These are phyloP conservation scores for Nasonia oneida DNA, from an alignment of 2,888 invertebrate genomes.

Conservation along the genomic window DNA sequence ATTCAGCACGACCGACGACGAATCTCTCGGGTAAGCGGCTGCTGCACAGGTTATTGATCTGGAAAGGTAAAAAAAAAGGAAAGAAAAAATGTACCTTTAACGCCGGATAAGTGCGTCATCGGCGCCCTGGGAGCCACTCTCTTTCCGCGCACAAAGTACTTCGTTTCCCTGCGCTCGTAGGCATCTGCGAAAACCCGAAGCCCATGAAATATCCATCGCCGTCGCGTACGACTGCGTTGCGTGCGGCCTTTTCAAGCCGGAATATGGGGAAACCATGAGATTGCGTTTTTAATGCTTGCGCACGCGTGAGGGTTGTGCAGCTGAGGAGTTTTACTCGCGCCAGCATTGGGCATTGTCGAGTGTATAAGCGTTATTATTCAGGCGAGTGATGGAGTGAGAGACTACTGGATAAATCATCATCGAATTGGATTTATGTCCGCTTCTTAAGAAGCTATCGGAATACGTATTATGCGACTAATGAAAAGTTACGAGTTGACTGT, in stretches of 20 bases:
- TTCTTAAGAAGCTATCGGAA: conserved; percentile 16
- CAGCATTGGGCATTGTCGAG: conserved; percentile 1
- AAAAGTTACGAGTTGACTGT: not conserved
- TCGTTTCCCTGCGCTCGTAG: not conserved
- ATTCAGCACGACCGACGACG: conserved; percentile 40
- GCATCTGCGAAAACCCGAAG: conserved; percentile 33
- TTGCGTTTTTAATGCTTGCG: conserved; percentile 48
- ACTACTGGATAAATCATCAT: conserved; percentile 36
- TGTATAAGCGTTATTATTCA: conserved; percentile 2
- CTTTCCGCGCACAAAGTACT: conserved; percentile 7
- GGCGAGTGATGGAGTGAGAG: not conserved
- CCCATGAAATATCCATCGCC: conserved; percentile 69
- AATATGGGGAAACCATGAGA: conserved; percentile 62
- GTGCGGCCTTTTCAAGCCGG: conserved; percentile 63
- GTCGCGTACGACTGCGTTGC: conserved; percentile 43
- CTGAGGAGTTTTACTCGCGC: not conserved
- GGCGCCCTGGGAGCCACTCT: conserved; percentile 55
- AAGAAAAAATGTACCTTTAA: conserved; percentile 38
- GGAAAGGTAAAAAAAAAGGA: conserved; percentile 45
- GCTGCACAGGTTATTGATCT: conserved; percentile 48
- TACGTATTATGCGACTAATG: not conserved
- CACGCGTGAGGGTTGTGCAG: not conserved
- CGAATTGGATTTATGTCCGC: conserved; percentile 33
- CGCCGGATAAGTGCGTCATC: conserved; percentile 57
- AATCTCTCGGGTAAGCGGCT: not conserved